Base-by-base conservation (phyloP, 2,797 vertebrate species). In the Rhyacichthys aspro region DNA sequence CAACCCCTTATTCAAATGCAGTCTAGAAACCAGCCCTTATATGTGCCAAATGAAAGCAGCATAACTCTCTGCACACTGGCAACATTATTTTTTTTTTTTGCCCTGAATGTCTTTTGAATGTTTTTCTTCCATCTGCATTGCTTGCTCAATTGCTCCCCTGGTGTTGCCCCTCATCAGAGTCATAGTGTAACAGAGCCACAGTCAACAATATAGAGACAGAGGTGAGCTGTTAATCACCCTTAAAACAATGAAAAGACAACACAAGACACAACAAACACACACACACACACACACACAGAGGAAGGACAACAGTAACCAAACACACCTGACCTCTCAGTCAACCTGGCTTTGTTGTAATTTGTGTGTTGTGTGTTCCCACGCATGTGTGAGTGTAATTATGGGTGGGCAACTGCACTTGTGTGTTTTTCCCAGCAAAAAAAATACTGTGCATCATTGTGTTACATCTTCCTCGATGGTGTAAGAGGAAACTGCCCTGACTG, bases 251-350 rank as follows among this genome's bases (percentile, higher is more conserved):
- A n/a, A n/a, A n/a, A n/a, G n/a, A n/a, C n/a, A n/a, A n/a, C n/a
- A n/a, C n/a, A n/a, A n/a, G n/a, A n/a, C n/a, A n/a, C n/a, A n/a
- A n/a, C n/a, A n/a, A n/a, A n/a, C n/a, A n/a, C n/a, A n/a, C n/a
- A n/a, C n/a, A n/a, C n/a, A n/a, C n/a, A n/a, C n/a, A 69, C 72
- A 77, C 41, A 68, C 56, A 85, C 71, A 86, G 72, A 76, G 54
- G 58, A 57, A 61, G 61, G 46, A 64, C 50, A 59, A 69, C 65
- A 37, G 77, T 59, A 80, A 84, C 78, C 71, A 88, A 79, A 78
- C 76, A 74, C 39, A 36, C 41, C 55, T 72, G 74, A 84, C 79
- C 79, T 55, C 43, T 65, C n/a, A 0, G 59, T 79, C 66, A 80
- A 70, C 67, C 46, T 42, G 19, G 38, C 62, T 72, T 72, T 77